Evolutionary conservation across 2,888 invertebrate species (phyloP), one percentile per base, ranked within the genome.

Genomic region (Pyrrhopygopsis socrates): DNA sequence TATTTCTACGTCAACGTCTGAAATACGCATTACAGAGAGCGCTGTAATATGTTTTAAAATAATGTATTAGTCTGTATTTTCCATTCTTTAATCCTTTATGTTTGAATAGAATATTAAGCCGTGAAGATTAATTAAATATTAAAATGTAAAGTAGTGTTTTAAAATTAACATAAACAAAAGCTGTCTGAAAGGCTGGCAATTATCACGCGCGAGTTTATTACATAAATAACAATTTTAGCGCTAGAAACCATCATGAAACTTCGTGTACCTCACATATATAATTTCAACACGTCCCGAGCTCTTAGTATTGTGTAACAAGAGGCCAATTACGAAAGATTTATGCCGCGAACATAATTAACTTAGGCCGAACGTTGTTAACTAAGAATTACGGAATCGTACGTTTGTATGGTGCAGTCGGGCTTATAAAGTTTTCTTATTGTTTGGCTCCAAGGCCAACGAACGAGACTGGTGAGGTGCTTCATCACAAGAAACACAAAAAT

Each of bases 241-340:
- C 90, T 92, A 88, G 86, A 93, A 95, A 90, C 93, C 93, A 93
- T 94, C 93, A 95, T 96, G 96, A 96, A 97, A 97, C 96, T 97
- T 96, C 94, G 95, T 95, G 94, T 94, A 94, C 95, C 96, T 96
- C 96, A 97, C 97, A 98, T 98, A 98, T 98, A 97, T 97, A 97
- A 98, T 98, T 97, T 98, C 97, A 97, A 96, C 98, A 97, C 97
- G 97, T 97, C 97, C 96, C 96, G 92, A 93, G 96, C 96, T 97
- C 97, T 97, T 97, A 97, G 97, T 97, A 96, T 97, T 97, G 97
- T 97, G 98, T 96, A 98, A 98, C 97, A 96, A 96, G 98, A 98
- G 97, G 97, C 98, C 98, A 98, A 98, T 98, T 98, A 98, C 97
- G 96, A 97, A 97, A 98, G 98, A 98, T 98, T 98, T 98, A 98